Evolutionary conservation across 2,113 vertebrate species (phyloP), one percentile per base, ranked within the genome.

Genomic region (Beaufortia kweichowensis): DNA sequence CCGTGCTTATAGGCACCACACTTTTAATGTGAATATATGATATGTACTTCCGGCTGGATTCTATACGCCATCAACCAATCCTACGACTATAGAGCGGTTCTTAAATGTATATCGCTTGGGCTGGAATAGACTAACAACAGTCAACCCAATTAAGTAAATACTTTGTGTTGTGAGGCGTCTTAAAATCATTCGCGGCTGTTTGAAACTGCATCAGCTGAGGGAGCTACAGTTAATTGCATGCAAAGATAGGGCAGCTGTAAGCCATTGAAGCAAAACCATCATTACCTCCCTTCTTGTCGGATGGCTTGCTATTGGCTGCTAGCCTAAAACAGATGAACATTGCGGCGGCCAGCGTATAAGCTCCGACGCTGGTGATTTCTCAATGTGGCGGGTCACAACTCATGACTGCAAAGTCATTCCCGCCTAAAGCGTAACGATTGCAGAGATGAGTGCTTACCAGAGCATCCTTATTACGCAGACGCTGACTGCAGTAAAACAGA

Each of bases 211-310:
- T 23, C 28, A 28, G 24, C 28, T 28, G 56, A 59, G 56, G 56
- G 56, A 15, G 24, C 56, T 28, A 4, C 28, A 28, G 56, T 12
- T 28, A 15, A 15, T 59, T 15, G 56, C 12, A 28, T 59, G 24
- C 56, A 28, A 12, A 28, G n/a, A 43, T 43, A 11, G 12, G 41
- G 12, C 11, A 4, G 26, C 1, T 3, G 12, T 59, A n/a, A 28
- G 56, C 28, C n/a, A 28, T 59, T 59, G 71, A n/a, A 74, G 56
- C 33, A n/a, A n/a, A 74, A 1, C 71, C 55, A n/a, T 74, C 71
- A 1, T n/a, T 19, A 26, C n/a, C n/a, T n/a, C 11, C 68, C 28
- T 35, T 28, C 50, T 71, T 57, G 28, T 50, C 68, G 6, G 68
- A 50, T 56, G 68, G 68, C 12, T 23, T 71, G 29, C 50, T 71